phyloP scores from a whole-genome alignment of 2,888 invertebrate genomes.

The Liopterus haemorrhoidalis region DNA sequence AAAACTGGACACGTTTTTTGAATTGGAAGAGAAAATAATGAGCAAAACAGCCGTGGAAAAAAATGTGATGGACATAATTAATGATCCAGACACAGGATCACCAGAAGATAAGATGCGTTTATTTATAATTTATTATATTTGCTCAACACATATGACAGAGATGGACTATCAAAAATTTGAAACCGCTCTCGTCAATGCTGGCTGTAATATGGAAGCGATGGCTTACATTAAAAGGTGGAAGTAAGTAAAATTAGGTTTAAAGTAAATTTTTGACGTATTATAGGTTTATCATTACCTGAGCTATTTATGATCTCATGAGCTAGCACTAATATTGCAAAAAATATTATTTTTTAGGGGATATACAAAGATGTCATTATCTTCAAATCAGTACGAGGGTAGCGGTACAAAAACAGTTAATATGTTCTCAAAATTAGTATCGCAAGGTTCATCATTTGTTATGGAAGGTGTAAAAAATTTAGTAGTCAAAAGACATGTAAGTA shows the following conservation, averaged over 20 bases:
- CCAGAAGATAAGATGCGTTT: constrained; percentile 89
- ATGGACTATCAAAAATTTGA: constrained; percentile 80
- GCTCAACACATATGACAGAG: constrained; percentile 72
- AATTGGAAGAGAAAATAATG: constrained; percentile 97
- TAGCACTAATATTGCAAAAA: background rate
- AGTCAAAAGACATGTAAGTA: constrained; percentile 89
- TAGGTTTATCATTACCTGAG: no score
- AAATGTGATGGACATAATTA: constrained; percentile 78
- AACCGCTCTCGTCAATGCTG: constrained; percentile 67
- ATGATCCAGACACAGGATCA: constrained; percentile 80
- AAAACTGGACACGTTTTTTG: constrained; percentile 92
- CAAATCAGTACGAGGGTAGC: constrained; percentile 82
- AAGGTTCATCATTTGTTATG: constrained; percentile 98
- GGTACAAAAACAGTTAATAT: constrained; percentile 95
- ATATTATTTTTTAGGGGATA: constrained; percentile 56
- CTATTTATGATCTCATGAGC: no score
- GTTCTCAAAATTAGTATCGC: constrained; percentile 96
- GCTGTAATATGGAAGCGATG: constrained; percentile 80
- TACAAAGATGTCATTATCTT: constrained; percentile 65
- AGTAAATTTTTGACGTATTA: no score
- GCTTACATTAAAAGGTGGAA: constrained; percentile 92
- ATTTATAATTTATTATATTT: constrained; percentile 88
- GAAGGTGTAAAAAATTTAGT: constrained; percentile 99
- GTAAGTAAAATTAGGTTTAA: constrained; percentile 48
- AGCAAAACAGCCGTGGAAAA: constrained; percentile 76